A percentile compares a stretch with the other conserved stretches of the same genome.
phyloP scores from a whole-genome alignment of 1,140 invertebrate genomes.

The Sogatella furcifera region DNA sequence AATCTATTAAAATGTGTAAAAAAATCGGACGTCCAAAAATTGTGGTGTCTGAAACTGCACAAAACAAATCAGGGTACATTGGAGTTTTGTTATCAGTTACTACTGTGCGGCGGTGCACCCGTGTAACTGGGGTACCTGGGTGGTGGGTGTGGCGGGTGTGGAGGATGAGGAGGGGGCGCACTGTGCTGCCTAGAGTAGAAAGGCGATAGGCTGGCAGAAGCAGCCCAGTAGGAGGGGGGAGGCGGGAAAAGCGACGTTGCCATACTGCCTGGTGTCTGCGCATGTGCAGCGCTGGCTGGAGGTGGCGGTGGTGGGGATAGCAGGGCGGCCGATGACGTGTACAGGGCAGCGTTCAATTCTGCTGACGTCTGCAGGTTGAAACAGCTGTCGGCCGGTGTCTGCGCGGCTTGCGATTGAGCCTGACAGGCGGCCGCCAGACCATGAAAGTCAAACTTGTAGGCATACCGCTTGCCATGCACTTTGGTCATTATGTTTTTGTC shows the following conservation, averaged over 20 bases:
- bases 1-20: too few relatives aligned
- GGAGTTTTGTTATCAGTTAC: too few relatives aligned
- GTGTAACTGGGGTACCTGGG: neutral
- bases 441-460: constrained; percentile 88
- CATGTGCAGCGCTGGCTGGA: neutral
- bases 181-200: constrained; percentile 6
- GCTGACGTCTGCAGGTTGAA: neutral
- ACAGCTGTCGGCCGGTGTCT: constrained; percentile 12
- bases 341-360: constrained; percentile 5
- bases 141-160: constrained; percentile 13
- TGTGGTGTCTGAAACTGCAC: too few relatives aligned
- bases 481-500: constrained; percentile 97
- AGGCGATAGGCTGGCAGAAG: constrained; percentile 6
- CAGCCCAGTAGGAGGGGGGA: constrained; percentile 14
- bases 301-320: constrained; percentile 3
- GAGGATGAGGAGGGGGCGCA: constrained; percentile 10
- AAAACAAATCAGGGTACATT: too few relatives aligned
- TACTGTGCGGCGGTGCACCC: too few relatives aligned
- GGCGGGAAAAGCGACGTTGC: constrained; percentile 6
- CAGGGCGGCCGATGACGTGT: neutral
- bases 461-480: constrained; percentile 84
- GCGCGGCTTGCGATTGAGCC: constrained; percentile 44
- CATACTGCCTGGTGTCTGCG: neutral
- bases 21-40: too few relatives aligned
- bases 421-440: constrained; percentile 76